Evolutionary conservation across 2,888 invertebrate genomes (phyloP), one percentile per base, ranked within the genome.

Genomic region (Orthonevra nobilis): DNA sequence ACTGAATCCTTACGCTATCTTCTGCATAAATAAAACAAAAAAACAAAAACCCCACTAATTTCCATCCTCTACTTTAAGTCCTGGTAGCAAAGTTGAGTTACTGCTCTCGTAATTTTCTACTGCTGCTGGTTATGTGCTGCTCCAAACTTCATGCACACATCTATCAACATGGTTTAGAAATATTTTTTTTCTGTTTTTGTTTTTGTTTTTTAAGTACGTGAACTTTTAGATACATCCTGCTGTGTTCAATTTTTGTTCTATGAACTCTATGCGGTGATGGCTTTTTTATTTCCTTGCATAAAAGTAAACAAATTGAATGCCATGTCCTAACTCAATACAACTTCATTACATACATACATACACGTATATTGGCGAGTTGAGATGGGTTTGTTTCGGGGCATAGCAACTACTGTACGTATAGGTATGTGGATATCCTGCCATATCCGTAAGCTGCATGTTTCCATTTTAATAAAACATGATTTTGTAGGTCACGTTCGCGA

Each of bases 401-500:
- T n/a, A n/a, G n/a, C n/a, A n/a, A n/a, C n/a, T n/a, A n/a, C n/a
- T n/a, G n/a, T n/a, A n/a, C n/a, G n/a, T n/a, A n/a, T n/a, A n/a
- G n/a, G n/a, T n/a, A n/a, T n/a, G n/a, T n/a, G n/a, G n/a, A n/a
- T n/a, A n/a, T n/a, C n/a, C n/a, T n/a, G n/a, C n/a, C n/a, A n/a
- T n/a, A n/a, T n/a, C n/a, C n/a, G n/a, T n/a, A n/a, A n/a, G n/a
- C 7, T 26, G 34, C 10, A 38, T 61, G 12, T 28, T n/a, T n/a
- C n/a, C 46, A 20, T 7, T 42, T 30, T 32, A 34, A 30, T 48
- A 64, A 50, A 64, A 42, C 64, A 42, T 15, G 28, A 28, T 28
- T 40, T 68, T 75, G 69, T 68, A 75, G 74, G 74, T 69, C 74
- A 75, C 61, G 74, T 68, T 54, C 54, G 32, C 34, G 44, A 56